Conservation (phyloP, 2,797 vertebrate species). For the Gambelia wislizenii region DNA sequence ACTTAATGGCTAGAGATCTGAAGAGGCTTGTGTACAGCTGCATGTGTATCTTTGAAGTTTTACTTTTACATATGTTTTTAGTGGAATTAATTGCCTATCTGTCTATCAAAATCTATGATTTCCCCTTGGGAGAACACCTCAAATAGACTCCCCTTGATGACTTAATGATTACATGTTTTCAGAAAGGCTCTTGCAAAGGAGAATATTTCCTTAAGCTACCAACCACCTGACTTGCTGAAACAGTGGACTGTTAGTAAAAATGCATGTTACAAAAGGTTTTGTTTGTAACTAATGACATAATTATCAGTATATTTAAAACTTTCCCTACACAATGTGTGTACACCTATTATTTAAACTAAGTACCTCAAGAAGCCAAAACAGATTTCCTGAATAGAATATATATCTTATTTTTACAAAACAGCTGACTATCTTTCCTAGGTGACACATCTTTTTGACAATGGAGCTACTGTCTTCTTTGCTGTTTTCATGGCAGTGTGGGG, state of each 20-base stretch:
- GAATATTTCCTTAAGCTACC: not conserved
- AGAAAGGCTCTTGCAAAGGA: not conserved
- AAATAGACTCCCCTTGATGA: not conserved
- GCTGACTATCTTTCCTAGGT: constrained; percentile 79
- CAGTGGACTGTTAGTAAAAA: not conserved
- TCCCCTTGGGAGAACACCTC: not conserved
- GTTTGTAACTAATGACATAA: not conserved
- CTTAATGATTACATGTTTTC: not conserved
- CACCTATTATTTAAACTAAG: not conserved
- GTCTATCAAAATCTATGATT: not conserved
- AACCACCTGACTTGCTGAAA: not conserved
- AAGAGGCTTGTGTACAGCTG: not conserved
- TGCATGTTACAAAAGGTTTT: not conserved
- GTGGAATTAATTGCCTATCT: not conserved
- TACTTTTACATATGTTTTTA: not conserved
- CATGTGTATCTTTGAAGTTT: not conserved
- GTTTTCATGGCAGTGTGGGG: constrained; percentile 98
- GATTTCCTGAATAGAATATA: not conserved
- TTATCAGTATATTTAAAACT: not conserved
- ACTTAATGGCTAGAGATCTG: not conserved
- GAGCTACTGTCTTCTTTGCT: constrained; percentile 94
- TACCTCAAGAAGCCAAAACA: not conserved
- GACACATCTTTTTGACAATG: constrained; percentile 94
- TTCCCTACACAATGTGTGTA: not conserved
- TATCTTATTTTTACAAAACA: constrained; percentile 4